Percentiles rank a stretch among this genome's conserved stretches.
Evolutionary conservation across 2,797 vertebrate genomes (phyloP).

Genomic region (Lacerta viridis): DNA sequence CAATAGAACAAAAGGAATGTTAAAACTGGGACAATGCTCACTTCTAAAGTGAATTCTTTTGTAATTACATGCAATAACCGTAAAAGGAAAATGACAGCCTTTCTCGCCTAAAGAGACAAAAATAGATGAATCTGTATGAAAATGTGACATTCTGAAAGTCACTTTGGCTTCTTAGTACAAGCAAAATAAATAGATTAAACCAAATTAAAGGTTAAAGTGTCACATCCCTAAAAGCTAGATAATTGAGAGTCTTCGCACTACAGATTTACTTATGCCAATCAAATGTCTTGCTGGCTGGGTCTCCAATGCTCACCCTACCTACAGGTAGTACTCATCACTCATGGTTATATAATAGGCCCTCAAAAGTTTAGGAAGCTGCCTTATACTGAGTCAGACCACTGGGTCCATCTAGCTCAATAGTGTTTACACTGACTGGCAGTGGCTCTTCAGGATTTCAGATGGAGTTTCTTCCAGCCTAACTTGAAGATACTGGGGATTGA

Average conservation of each 20-base stretch:
- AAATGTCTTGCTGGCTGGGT: not conserved
- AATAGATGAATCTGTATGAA: conserved; percentile 18
- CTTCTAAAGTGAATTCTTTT: conserved; percentile 45
- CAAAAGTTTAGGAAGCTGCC: not conserved
- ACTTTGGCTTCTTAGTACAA: conserved; percentile 20
- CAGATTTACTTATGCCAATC: not conserved
- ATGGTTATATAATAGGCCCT: not conserved
- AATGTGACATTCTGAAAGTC: conserved; percentile 19
- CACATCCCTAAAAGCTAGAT: conserved; percentile 20
- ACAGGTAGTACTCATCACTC: not conserved
- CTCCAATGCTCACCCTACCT: not conserved
- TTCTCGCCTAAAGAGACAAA: conserved; percentile 39
- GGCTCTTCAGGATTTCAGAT: no score
- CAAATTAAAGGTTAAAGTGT: conserved; percentile 15
- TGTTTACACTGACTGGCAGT: no score
- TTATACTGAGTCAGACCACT: no score
- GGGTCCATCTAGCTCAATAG: no score
- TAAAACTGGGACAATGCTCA: conserved; percentile 53
- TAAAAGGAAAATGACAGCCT: conserved; percentile 56
- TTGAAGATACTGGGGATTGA: no score
- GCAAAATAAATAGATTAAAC: conserved; percentile 14
- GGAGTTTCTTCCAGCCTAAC: no score
- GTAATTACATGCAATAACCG: conserved; percentile 37
- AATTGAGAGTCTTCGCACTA: not conserved
- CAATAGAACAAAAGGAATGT: conserved; percentile 64